phyloP scores from a whole-genome alignment of 2,888 invertebrate species.

The Chymomyza caudatula region DNA sequence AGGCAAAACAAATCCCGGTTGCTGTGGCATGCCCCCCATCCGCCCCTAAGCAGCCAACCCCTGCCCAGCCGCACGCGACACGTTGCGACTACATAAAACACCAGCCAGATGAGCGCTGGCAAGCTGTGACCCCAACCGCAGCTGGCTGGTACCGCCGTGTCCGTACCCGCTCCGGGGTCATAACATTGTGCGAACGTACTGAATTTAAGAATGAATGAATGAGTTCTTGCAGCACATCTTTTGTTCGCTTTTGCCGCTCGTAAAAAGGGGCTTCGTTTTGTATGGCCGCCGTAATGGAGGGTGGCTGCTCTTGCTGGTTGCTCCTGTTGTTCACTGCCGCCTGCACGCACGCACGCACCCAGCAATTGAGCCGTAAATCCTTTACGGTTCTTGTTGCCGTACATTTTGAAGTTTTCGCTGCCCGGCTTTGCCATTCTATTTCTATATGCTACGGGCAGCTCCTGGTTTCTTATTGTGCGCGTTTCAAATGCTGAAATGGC shows the following conservation, averaged over 20 bases:
- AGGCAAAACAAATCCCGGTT: constrained; percentile 63
- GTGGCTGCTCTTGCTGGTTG: constrained; percentile 30
- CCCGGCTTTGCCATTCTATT: neutral
- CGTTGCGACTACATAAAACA: constrained; percentile 63
- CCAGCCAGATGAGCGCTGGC: constrained; percentile 50
- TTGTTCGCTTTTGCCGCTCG: constrained; percentile 45
- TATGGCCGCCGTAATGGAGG: constrained; percentile 24
- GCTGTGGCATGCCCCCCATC: constrained; percentile 8
- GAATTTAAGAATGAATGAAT: constrained; percentile 42
- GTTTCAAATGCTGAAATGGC: constrained; percentile 22
- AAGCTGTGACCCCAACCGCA: constrained; percentile 38
- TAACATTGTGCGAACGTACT: constrained; percentile 3
- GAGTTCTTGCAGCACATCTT: constrained; percentile 33
- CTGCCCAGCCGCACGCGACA: constrained; percentile 36
- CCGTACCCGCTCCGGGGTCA: constrained; percentile 20
- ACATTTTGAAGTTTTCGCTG: constrained; percentile 35
- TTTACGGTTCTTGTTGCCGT: constrained; percentile 70
- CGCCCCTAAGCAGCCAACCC: neutral
- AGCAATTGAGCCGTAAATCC: constrained; percentile 77
- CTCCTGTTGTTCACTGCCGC: constrained; percentile 30
- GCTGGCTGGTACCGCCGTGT: constrained; percentile 35
- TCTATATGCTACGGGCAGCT: neutral
- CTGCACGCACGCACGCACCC: constrained; percentile 43
- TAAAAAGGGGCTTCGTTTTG: constrained; percentile 45
- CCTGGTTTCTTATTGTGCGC: constrained; percentile 17